Base-by-base conservation (phyloP, 30 jellyfish, hydroid and myxozoan genomes). In the Hydractinia echinata region DNA sequence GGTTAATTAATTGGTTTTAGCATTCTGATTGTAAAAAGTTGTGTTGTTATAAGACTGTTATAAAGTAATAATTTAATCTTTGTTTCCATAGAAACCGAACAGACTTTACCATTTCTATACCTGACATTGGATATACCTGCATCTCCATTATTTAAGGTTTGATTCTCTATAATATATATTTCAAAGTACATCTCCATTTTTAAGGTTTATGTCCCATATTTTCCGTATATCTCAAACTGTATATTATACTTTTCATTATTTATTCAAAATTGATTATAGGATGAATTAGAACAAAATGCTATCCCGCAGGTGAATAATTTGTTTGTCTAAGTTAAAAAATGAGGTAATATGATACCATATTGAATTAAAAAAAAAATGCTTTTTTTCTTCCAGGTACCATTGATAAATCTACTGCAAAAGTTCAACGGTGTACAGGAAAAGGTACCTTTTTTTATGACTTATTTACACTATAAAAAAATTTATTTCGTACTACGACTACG, bases 111-210 rank as follows among this genome's bases (percentile, higher is more conserved):
- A 14, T 94, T 88, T 71, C 85, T 88, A 53, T 94, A 88, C 54
- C 83, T 94, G 8, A 88, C 99, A 5, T 88, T 94, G 52, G 99
- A 94, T 71, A 86, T 94, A 14, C 99, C 99, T n/a, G 95, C 97
- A 18, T 89, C 99, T n/a, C 99, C 99, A 16, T 83, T 94, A 5
- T 94, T 94, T 78, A 86, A 85, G 96, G 97, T 89, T 10, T 19
- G 61, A 19, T 71, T 19, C 19, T 6, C n/a, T 51, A 51, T 76
- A 13, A 6, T 50, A 20, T 13, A 51, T 30, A 30, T 30, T 30
- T 30, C 44, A 30, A 30, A 30, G 44, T 30, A 30, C 44, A 30
- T 30, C 44, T 30, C 44, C 44, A 30, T 30, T 30, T 30, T 30
- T 2, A 30, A 30, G 44, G 44, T 30, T 30, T 30, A 30, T 30